phyloP scores from a whole-genome alignment of 1,140 invertebrate genomes.

The Lordiphosa mommai region DNA sequence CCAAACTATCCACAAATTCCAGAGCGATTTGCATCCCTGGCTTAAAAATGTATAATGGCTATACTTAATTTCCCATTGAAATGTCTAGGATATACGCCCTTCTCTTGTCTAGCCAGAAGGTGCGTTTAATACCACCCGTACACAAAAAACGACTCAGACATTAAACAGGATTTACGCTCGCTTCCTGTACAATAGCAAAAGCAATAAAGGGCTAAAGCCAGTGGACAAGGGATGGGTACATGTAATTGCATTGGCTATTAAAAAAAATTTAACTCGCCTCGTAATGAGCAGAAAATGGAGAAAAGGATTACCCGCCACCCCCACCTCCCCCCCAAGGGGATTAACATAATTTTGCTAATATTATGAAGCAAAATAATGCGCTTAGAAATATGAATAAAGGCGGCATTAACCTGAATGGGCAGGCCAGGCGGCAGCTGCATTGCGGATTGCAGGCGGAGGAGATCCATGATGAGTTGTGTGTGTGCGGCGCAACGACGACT shows the following conservation, averaged over 20 bases:
- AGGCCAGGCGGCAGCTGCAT: slow-evolving; percentile 13
- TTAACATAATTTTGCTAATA: slow-evolving; percentile 70
- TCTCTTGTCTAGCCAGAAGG: slow-evolving; percentile 11
- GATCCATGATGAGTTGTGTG: slow-evolving; percentile 59
- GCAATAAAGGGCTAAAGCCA: not conserved
- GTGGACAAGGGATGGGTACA: slow-evolving; percentile 12
- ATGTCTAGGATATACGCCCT: not conserved
- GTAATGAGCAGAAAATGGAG: not conserved
- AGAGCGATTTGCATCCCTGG: no score
- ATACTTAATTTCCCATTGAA: no score
- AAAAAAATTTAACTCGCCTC: slow-evolving; percentile 53
- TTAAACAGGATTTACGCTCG: slow-evolving; percentile 22
- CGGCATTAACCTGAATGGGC: slow-evolving; percentile 64
- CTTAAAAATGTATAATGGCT: no score
- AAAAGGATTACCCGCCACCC: slow-evolving; percentile 15
- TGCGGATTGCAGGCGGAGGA: slow-evolving; percentile 21
- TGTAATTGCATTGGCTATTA: slow-evolving; percentile 65
- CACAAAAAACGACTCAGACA: slow-evolving; percentile 24
- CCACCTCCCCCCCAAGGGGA: slow-evolving; percentile 15
- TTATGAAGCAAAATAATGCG: slow-evolving; percentile 57
- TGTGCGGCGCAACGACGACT: slow-evolving; percentile 47
- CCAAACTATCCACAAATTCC: no score
- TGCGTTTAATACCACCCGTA: slow-evolving; percentile 32
- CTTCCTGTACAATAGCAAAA: no score
- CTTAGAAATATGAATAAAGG: slow-evolving; percentile 68